Percentiles rank a stretch among this genome's conserved stretches.
Evolutionary conservation across 2,113 vertebrate species (phyloP).

Genomic region (Pandion haliaetus): DNA sequence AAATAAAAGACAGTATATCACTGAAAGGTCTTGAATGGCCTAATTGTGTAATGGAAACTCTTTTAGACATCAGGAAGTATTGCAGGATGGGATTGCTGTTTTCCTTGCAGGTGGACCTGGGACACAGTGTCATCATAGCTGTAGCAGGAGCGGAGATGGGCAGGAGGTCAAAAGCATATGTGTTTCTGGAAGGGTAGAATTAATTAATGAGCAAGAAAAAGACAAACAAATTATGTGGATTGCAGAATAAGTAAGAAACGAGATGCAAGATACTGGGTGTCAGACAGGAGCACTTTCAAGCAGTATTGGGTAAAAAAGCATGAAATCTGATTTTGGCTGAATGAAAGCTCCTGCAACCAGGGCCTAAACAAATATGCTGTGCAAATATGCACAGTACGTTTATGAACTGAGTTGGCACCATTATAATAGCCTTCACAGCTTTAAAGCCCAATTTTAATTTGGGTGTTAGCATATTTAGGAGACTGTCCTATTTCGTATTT

Average conservation of each 20-base stretch:
- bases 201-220: background rate
- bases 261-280: background rate
- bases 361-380: background rate
- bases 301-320: background rate
- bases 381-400: background rate
- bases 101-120: background rate
- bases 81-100: background rate
- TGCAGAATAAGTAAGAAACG: background rate
- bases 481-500: background rate
- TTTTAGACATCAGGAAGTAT: background rate
- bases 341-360: background rate
- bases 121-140: background rate
- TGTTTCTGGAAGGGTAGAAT: background rate
- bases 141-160: background rate
- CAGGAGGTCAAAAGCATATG: background rate
- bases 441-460: background rate
- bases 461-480: background rate
- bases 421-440: background rate
- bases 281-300: background rate
- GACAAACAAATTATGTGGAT: background rate
- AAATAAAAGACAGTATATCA: background rate
- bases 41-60: background rate
- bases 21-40: background rate
- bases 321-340: conserved; percentile 2
- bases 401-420: background rate